Evolutionary conservation across 2,797 vertebrate species (phyloP).

Genomic region (Eulemur coronatus): DNA sequence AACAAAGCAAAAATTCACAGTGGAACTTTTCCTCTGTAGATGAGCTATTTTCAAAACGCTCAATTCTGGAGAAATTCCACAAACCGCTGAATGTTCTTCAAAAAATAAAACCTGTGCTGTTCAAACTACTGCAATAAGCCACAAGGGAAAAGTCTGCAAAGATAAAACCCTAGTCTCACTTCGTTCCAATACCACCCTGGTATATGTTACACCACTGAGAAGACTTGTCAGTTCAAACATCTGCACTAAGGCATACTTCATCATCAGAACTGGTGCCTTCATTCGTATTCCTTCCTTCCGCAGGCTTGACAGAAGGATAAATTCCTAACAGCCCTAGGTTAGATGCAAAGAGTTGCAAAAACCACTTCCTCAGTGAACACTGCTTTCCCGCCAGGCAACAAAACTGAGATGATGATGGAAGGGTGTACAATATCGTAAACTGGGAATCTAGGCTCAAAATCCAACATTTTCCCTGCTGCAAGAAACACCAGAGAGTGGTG

Average conservation of each 20-base stretch:
- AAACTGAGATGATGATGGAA: background rate
- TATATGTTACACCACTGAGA: background rate
- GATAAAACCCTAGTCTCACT: background rate
- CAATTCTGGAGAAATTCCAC: background rate
- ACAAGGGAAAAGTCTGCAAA: background rate
- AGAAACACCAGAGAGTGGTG: background rate
- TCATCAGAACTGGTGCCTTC: background rate
- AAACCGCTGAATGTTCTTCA: background rate
- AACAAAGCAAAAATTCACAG: slow-evolving; percentile 10
- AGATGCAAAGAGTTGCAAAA: background rate
- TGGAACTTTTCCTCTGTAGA: background rate
- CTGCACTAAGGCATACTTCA: background rate
- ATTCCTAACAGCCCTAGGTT: slow-evolving; percentile 42
- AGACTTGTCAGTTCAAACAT: background rate
- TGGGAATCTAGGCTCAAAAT: slow-evolving; percentile 31
- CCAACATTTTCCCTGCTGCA: background rate
- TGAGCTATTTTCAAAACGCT: slow-evolving; percentile 6
- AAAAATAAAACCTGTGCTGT: background rate
- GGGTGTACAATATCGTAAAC: background rate
- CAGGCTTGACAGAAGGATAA: slow-evolving; percentile 37
- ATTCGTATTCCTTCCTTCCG: background rate
- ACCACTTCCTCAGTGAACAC: background rate
- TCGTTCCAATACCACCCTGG: background rate
- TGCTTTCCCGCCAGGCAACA: background rate
- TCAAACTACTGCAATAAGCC: background rate